Evolutionary conservation across 2,113 vertebrate genomes (phyloP).

Genomic region (Centrocercus urophasianus): DNA sequence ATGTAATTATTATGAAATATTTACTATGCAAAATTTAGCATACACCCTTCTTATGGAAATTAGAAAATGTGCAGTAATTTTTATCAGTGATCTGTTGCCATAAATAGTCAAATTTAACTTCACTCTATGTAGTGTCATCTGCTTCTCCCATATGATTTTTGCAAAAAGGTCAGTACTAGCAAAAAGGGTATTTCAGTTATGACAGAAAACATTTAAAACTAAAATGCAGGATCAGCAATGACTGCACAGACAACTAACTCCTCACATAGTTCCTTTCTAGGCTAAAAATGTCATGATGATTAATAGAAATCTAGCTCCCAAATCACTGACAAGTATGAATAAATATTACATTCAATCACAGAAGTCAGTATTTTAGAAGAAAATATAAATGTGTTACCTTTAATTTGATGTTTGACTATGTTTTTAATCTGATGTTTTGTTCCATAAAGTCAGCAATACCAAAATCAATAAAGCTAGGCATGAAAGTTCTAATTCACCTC

Average conservation of each 20-base stretch:
- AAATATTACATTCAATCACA: not conserved
- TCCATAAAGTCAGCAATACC: not conserved
- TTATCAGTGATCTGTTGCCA: not conserved
- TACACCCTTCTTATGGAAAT: not conserved
- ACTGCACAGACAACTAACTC: not conserved
- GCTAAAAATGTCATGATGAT: not conserved
- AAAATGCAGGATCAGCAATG: not conserved
- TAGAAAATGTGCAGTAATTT: not conserved
- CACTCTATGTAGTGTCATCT: not conserved
- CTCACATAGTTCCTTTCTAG: not conserved
- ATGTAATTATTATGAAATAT: not conserved
- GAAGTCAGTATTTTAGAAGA: not conserved
- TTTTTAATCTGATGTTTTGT: not conserved
- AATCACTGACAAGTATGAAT: not conserved
- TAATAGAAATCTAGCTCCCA: not conserved
- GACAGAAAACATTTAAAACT: not conserved
- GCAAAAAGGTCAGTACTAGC: not conserved
- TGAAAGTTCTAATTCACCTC: not conserved
- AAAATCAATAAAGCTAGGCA: not conserved
- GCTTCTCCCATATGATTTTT: not conserved
- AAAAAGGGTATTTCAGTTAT: not conserved
- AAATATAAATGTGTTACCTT: not conserved
- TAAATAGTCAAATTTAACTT: not conserved
- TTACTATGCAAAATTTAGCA: not conserved
- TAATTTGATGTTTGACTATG: not conserved